Base-by-base conservation (phyloP, 2,888 invertebrate genomes). In the Drosophila colorata region DNA sequence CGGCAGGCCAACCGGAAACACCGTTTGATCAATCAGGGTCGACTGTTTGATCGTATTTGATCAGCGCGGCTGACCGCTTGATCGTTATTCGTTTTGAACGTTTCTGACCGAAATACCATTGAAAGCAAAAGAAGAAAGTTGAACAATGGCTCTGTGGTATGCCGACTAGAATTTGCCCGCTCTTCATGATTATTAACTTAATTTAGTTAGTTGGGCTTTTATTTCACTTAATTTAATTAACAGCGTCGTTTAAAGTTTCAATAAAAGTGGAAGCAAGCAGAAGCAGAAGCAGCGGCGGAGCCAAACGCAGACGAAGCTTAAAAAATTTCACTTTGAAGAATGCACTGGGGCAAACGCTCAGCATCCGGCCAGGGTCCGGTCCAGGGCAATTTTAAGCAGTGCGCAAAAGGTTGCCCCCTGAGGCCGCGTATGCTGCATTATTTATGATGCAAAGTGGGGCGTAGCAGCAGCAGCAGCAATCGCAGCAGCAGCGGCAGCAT, bases 91-190 rank as follows among this genome's bases (percentile, higher is more conserved):
- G 76, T 69, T 63, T 57, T 59, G 55, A 64, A 67, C n/a, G 69
- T 69, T 77, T 87, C 69, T 79, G 85, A 86, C 88, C 88, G 84
- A 86, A 86, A 88, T 88, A 76, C 84, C 87, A 82, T 73, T 69
- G 82, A 82, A 84, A 86, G 84, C 80, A 76, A 86, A 56, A 79
- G 73, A 88, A 88, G 86, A 87, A 87, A 87, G 86, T 86, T 83
- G 53, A 74, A 69, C 73, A 86, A 78, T 81, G 53, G 16, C 23
- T 18, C 57, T 35, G 53, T 35, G 53, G 53, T 57, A 60, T 67
- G 41, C 49, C 53, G 51, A 47, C 69, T 76, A 75, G 76, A 75
- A 76, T 72, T 72, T 72, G 76, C 59, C 51, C 72, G 58, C 65
- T 71, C 65, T 66, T 66, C 74, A 74, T 52, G 57, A 74, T 74